phyloP scores from a whole-genome alignment of 2,113 vertebrate genomes.

The Puffinus mauretanicus region DNA sequence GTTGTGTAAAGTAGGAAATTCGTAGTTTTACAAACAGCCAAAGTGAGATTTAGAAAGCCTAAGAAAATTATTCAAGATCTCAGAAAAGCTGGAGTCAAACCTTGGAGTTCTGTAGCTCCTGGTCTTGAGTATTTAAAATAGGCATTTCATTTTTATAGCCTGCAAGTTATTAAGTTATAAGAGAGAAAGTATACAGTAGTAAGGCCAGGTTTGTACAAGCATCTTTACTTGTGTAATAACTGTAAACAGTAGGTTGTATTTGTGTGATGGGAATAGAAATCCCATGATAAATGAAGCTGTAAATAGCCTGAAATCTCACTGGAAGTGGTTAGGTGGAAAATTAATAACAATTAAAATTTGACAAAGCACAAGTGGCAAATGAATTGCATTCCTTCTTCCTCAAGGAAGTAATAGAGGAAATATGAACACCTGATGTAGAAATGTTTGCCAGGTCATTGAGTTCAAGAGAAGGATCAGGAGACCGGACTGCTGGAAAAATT shows the following conservation, averaged over 20 bases:
- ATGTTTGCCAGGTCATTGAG: conserved; percentile 4
- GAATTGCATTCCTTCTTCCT: conserved; percentile 51
- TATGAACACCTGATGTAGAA: background rate
- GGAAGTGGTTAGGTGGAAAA: conserved; percentile 23
- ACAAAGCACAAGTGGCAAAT: conserved; percentile 40
- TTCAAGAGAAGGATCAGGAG: conserved; percentile 14
- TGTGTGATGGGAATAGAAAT: conserved; percentile 29
- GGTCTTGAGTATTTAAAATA: background rate
- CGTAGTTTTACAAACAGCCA: background rate
- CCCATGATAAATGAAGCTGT: conserved; percentile 39
- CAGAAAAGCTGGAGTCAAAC: background rate
- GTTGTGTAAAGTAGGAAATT: background rate
- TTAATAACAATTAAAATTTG: conserved; percentile 63
- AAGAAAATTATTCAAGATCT: background rate
- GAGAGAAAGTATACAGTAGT: background rate
- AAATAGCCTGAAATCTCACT: conserved; percentile 49
- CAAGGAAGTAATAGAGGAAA: conserved; percentile 37
- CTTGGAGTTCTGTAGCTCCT: background rate
- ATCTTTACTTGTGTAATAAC: background rate
- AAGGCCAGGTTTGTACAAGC: background rate
- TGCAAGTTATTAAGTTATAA: background rate
- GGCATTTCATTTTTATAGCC: background rate
- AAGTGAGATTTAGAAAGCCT: background rate
- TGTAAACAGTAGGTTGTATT: background rate
- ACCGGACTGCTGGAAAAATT: background rate